A percentile compares a stretch with the other conserved stretches of the same genome.
Conservation (phyloP, 2,888 invertebrate species). For the Meiosimyza decipiens region DNA sequence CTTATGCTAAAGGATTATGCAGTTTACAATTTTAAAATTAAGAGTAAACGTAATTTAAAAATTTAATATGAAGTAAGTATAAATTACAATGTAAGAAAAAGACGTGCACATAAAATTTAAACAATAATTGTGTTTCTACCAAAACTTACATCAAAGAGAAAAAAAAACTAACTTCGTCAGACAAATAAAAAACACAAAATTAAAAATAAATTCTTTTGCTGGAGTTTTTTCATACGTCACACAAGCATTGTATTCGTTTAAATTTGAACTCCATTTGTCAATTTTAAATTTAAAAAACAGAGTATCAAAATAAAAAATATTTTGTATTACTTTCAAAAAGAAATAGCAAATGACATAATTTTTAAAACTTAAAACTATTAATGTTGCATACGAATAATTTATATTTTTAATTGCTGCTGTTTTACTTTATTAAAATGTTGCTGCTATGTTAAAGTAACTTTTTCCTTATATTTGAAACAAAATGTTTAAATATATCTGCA, state of each 20-base stretch:
- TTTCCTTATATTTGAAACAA: conserved; percentile 32
- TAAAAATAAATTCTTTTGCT: conserved; percentile 28
- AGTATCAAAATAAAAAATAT: conserved; percentile 32
- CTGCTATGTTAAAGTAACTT: conserved; percentile 25
- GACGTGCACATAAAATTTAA: conserved; percentile 27
- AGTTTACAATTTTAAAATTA: conserved; percentile 7
- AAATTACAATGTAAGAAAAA: conserved; percentile 16
- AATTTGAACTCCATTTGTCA: conserved; percentile 35
- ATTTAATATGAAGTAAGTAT: conserved; percentile 18
- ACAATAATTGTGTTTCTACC: conserved; percentile 38
- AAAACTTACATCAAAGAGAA: conserved; percentile 42
- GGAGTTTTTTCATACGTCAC: conserved; percentile 35
- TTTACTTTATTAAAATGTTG: conserved; percentile 40
- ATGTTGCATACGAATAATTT: conserved; percentile 28
- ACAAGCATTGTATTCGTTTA: conserved; percentile 3
- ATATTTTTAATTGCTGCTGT: conserved; percentile 36
- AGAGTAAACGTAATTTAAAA: background rate
- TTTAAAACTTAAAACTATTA: conserved; percentile 50
- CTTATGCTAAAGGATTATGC: conserved; percentile 1
- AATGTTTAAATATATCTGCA: conserved; percentile 38
- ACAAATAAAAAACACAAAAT: conserved; percentile 49
- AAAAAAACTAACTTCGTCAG: conserved; percentile 44
- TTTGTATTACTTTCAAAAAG: conserved; percentile 11
- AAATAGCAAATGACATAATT: conserved; percentile 49
- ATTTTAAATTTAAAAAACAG: conserved; percentile 30